Evolutionary conservation across 2,888 invertebrate genomes (phyloP).

Genomic region (Ephialtes manifestator): DNA sequence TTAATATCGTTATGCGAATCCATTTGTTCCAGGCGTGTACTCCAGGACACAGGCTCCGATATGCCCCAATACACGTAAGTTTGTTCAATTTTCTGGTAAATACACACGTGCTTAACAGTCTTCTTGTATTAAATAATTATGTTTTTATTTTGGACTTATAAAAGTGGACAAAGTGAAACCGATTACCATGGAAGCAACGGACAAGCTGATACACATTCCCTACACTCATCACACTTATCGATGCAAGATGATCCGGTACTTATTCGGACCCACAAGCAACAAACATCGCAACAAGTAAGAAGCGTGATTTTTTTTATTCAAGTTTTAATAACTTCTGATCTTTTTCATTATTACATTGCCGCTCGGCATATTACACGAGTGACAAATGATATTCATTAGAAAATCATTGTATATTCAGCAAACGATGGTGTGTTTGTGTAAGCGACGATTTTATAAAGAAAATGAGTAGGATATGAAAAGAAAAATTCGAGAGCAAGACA

Average conservation of each 20-base stretch:
- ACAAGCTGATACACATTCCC: slow-evolving; percentile 89
- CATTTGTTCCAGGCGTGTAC: slow-evolving; percentile 88
- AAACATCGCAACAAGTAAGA: slow-evolving; percentile 89
- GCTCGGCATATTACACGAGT: neutral
- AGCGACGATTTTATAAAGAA: too few relatives aligned
- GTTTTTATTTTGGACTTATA: slow-evolving; percentile 71
- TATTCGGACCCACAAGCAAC: slow-evolving; percentile 90
- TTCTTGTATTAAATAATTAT: slow-evolving; percentile 23
- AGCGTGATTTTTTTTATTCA: neutral
- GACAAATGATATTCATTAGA: too few relatives aligned
- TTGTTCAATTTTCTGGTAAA: neutral
- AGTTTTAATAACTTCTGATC: neutral
- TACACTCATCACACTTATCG: slow-evolving; percentile 87
- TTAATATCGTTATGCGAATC: slow-evolving; percentile 11
- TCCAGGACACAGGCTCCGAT: slow-evolving; percentile 89
- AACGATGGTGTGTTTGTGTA: too few relatives aligned
- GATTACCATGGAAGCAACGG: slow-evolving; percentile 89
- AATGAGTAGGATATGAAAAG: too few relatives aligned
- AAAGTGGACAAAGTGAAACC: slow-evolving; percentile 86
- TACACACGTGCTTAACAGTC: neutral
- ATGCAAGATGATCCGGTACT: slow-evolving; percentile 87
- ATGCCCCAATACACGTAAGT: slow-evolving; percentile 90
- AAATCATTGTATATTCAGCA: too few relatives aligned
- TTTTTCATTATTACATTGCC: neutral
- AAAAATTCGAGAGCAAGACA: too few relatives aligned